A percentile compares a stretch with the other conserved stretches of the same genome.
These are phyloP conservation scores for Glomeris maerens DNA, from an alignment of 1,140 invertebrate genomes.

Conservation along the genomic window DNA sequence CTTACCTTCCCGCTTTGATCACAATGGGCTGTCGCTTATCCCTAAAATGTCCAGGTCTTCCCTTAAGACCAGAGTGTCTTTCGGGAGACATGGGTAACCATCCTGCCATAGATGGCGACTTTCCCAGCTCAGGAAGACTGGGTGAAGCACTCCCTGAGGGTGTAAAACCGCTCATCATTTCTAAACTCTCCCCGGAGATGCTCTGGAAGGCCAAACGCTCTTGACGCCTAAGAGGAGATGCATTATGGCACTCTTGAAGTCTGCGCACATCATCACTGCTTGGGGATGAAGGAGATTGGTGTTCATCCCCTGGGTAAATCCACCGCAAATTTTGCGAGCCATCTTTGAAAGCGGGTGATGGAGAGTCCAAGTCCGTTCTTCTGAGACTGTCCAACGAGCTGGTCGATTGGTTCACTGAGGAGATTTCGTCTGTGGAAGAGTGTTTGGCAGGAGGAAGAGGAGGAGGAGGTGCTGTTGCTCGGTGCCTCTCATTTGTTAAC, in stretches of 20 bases:
- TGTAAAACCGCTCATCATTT: neutral
- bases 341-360: constrained; percentile 38
- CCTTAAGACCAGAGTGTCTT: too few species aligned
- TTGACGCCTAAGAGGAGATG: neutral
- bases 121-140: constrained; percentile 10
- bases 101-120: constrained; percentile 5
- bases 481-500: neutral
- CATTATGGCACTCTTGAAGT: too few species aligned
- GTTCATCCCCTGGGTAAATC: constrained; percentile 40
- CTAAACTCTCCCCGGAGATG: constrained; percentile 10
- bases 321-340: constrained; percentile 22
- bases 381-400: constrained; percentile 67
- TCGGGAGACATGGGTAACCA: too few species aligned
- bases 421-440: constrained; percentile 63
- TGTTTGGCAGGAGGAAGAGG: constrained; percentile 42
- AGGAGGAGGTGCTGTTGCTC: constrained; percentile 38
- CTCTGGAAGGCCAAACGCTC: neutral
- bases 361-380: constrained; percentile 38
- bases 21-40: too few species aligned
- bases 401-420: constrained; percentile 58
- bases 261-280: neutral
- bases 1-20: too few species aligned
- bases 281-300: neutral
- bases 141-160: neutral
- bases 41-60: too few species aligned